Evolutionary conservation across 2,797 vertebrate species (phyloP), one percentile per base, ranked within the genome.

Genomic region (Acrocephalus scirpaceus): DNA sequence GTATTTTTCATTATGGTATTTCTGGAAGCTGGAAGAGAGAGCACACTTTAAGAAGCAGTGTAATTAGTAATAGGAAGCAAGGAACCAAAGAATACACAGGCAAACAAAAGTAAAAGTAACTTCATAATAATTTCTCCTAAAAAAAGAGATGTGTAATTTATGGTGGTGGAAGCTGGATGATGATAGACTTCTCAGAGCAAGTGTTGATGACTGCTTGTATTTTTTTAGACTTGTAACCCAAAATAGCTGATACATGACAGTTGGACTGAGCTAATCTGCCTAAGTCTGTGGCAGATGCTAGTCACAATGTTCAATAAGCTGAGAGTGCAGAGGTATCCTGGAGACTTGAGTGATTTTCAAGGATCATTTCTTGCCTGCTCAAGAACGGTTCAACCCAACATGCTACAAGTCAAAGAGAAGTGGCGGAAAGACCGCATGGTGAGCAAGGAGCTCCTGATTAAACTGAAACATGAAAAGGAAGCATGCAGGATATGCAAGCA

Each of bases 191-290:
- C 32, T 7, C 60, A 88, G 40, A 74, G 23, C 4, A 78, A 62
- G 26, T 4, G 13, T 47, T 87, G 58, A 75, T 75, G n/a, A 61
- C 10, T 79, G 16, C 6, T 50, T 54, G 1, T 29, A 3, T 13
- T 54, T 22, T 75, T 82, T 65, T 10, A 67, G 60, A 48, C 14
- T 18, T 53, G 13, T 34, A 74, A 71, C 10, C 11, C 38, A 67
- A 86, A 92, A 67, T 36, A 62, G 5, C 16, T 65, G 42, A 57
- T 42, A 50, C 0, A 0, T 32, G 34, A 44, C 2, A 0, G 6
- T 69, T 86, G 7, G 45, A 23, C 20, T 85, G 16, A 60, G 16
- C 6, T 67, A 50, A 10, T n/a, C 29, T 48, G 48, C 32, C 66
- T 65, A 36, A 23, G 22, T 17, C 12, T 64, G 2, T 60, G 58